These are phyloP conservation scores for Eupithecia subfuscata DNA, from an alignment of 2,888 invertebrate species.

Conservation along the genomic window DNA sequence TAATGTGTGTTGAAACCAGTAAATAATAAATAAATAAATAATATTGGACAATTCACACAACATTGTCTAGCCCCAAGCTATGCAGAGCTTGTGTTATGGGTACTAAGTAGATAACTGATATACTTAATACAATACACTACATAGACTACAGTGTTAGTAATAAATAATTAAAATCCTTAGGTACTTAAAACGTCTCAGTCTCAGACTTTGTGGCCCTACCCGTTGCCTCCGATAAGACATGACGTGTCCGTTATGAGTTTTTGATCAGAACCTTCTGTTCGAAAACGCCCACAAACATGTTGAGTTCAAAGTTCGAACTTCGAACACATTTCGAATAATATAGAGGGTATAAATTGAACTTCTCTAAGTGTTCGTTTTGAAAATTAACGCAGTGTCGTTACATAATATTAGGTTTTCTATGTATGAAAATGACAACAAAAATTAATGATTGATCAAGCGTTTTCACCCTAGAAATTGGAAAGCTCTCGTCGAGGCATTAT, in stretches of 20 bases:
- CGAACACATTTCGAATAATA: constrained; percentile 49
- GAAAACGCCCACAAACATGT: constrained; percentile 58
- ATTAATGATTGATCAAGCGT: neutral
- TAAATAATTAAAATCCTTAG: neutral
- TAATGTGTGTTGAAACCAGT: neutral
- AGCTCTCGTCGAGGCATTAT: neutral
- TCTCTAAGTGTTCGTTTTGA: neutral
- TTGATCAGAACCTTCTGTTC: constrained; percentile 68
- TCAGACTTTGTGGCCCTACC: constrained; percentile 56
- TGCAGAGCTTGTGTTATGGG: too few species aligned
- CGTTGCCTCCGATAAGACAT: constrained; percentile 73
- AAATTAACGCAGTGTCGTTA: neutral
- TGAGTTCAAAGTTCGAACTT: constrained; percentile 36
- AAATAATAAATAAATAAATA: neutral
- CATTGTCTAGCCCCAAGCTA: too few species aligned
- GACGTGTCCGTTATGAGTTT: constrained; percentile 77
- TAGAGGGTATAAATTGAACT: neutral
- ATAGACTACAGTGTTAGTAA: neutral
- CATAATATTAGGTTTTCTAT: neutral
- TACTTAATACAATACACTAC: too few species aligned
- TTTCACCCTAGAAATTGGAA: neutral
- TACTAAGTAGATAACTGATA: too few species aligned
- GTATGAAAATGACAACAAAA: neutral
- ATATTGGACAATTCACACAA: too few species aligned
- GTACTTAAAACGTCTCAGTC: neutral